Base-by-base conservation (phyloP, 1,140 invertebrate species). In the Latrodectus geometricus region DNA sequence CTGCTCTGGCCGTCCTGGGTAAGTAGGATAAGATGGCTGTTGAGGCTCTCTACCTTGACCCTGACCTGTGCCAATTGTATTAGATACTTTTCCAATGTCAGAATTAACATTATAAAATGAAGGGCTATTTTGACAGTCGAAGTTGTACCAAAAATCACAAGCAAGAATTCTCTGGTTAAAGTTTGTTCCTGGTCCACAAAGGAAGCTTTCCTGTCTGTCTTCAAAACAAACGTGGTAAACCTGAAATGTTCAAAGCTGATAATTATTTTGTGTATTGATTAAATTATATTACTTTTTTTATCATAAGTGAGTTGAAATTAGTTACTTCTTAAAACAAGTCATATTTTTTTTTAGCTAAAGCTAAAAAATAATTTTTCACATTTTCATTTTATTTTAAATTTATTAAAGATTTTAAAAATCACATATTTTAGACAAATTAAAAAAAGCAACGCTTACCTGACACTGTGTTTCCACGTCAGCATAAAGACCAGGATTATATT, bases 161-260 rank as follows among this genome's bases (percentile, higher is more conserved):
- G 87, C 86, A 5, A 89, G 65, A 50, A 89, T 89, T 52, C 87
- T 88, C 91, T 95, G 95, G 91, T 96, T 96, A 92, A 97, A 97
- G 75, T 96, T 94, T 0, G 96, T 97, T 17, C 95, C 95, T 90
- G 96, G 95, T n/a, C 95, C 95, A 89, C 96, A 97, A 0, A 97
- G 92, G 92, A 97, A 97, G 74, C 95, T 96, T 91, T 94, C 96
- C 89, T 94, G 94, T 69, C 94, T 93, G 79, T 95, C 95, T 61
- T 93, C 94, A 1, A 95, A 89, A 54, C 88, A 90, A 21, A 89
- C 84, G 72, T 89, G 89, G 81, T 89, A 89, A 5, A 88, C 89
- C 85, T 88, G 54, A 90, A 89, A 35, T 35, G 35, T 35, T 35
- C 5, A 35, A 35, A 5, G 1, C 35, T 35, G 1, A 35, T 35